These are phyloP conservation scores for Xiphydria camelus DNA, from an alignment of 2,888 invertebrate genomes.

Conservation along the genomic window DNA sequence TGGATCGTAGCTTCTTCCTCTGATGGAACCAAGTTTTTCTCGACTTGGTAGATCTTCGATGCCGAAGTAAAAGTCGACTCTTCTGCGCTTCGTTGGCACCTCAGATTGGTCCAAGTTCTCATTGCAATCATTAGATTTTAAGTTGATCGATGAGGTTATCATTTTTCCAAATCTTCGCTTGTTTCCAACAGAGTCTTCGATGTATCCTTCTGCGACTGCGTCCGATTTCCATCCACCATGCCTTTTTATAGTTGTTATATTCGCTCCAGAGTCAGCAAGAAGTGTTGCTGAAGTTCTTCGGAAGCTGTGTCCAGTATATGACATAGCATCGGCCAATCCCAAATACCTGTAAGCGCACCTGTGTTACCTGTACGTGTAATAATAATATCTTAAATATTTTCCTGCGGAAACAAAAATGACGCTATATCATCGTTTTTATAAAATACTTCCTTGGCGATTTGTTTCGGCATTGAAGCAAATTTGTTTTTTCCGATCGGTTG, in stretches of 20 bases:
- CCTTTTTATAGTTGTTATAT: neutral
- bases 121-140: neutral
- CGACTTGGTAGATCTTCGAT: too few species aligned
- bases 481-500: neutral
- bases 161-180: conserved; percentile 5
- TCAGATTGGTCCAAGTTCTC: conserved; percentile 3
- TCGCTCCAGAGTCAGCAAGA: neutral
- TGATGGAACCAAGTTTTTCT: too few species aligned
- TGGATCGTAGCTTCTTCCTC: too few species aligned
- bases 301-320: neutral
- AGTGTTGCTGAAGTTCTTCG: neutral
- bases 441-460: conserved; percentile 14
- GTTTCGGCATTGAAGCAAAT: conserved; percentile 5
- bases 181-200: conserved; percentile 5
- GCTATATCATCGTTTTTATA: too few species aligned
- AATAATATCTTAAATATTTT: neutral
- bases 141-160: conserved; percentile 6
- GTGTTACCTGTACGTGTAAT: neutral
- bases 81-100: neutral
- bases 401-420: too few species aligned
- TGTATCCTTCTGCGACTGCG: neutral
- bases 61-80: too few species aligned
- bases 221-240: neutral
- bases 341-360: neutral
- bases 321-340: neutral